Conservation (phyloP, 2,888 invertebrate genomes). For the Chloroclystis v-ata region DNA sequence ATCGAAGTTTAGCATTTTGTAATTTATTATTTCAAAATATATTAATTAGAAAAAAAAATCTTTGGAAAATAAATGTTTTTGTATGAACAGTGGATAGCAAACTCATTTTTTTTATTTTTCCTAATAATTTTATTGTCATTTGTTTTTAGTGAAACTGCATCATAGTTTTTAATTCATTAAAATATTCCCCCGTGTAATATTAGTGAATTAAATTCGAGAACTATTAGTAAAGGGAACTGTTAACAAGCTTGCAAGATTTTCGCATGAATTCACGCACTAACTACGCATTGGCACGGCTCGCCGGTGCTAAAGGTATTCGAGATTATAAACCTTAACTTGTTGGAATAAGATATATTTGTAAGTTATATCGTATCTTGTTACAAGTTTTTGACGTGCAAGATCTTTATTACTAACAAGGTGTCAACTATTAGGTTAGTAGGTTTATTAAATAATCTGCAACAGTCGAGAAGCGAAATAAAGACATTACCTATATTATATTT, state of each 20-base stretch:
- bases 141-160: no score
- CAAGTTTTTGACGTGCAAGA: conserved; percentile 7
- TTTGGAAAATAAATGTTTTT: no score
- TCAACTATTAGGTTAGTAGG: neutral
- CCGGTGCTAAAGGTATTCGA: conserved; percentile 22
- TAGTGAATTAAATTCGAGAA: conserved; percentile 28
- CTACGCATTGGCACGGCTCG: conserved; percentile 40
- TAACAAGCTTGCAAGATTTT: conserved; percentile 35
- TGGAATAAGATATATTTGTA: conserved; percentile 3
- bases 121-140: no score
- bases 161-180: no score
- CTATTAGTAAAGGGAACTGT: conserved; percentile 25
- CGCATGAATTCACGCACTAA: conserved; percentile 45
- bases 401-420: neutral
- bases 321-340: conserved; percentile 14
- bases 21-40: no score
- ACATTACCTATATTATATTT: no score
- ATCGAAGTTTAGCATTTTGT: no score
- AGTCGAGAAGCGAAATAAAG: neutral
- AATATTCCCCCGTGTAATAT: no score
- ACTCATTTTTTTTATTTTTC: no score
- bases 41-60: no score
- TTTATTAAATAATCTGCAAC: no score
- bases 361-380: conserved; percentile 3
- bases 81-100: no score